Evolutionary conservation across 1,140 invertebrate species (phyloP).

Genomic region (Pseudomyrmex dendroicus): DNA sequence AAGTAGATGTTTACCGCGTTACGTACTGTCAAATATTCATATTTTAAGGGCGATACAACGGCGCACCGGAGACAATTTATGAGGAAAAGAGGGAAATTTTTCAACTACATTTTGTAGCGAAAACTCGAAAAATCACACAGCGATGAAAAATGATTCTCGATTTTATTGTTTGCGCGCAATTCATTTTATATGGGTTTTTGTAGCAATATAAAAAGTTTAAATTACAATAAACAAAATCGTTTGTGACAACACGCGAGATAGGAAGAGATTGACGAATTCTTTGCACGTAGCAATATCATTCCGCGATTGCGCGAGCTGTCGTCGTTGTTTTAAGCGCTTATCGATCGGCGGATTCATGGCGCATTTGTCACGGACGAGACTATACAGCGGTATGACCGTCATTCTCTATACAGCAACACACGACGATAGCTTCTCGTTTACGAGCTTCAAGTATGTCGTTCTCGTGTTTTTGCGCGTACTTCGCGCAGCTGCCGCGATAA

Average conservation of each 20-base stretch:
- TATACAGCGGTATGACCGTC: constrained; percentile 22
- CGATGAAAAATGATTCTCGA: too few species aligned
- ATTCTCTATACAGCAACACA: constrained; percentile 14
- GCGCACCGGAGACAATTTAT: not conserved
- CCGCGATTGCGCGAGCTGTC: constrained; percentile 10
- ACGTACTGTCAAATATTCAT: not conserved
- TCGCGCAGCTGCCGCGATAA: constrained; percentile 17
- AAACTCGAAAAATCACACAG: too few species aligned
- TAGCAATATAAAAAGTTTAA: too few species aligned
- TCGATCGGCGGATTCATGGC: constrained; percentile 15
- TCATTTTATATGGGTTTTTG: not conserved
- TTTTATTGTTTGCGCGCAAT: not conserved
- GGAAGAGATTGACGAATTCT: not conserved
- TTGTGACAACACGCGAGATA: not conserved
- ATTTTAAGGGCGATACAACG: not conserved
- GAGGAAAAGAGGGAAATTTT: not conserved
- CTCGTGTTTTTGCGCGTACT: constrained; percentile 10
- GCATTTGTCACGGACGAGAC: constrained; percentile 24
- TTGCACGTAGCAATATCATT: not conserved
- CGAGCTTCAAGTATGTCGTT: constrained; percentile 27
- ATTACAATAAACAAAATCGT: too few species aligned
- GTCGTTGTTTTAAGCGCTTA: constrained; percentile 22
- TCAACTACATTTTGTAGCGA: not conserved
- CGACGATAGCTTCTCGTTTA: constrained; percentile 43
- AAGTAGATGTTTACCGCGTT: not conserved